Evolutionary conservation across 2,888 invertebrate species (phyloP), one percentile per base, ranked within the genome.

Genomic region (Ischnus inquisitorius): DNA sequence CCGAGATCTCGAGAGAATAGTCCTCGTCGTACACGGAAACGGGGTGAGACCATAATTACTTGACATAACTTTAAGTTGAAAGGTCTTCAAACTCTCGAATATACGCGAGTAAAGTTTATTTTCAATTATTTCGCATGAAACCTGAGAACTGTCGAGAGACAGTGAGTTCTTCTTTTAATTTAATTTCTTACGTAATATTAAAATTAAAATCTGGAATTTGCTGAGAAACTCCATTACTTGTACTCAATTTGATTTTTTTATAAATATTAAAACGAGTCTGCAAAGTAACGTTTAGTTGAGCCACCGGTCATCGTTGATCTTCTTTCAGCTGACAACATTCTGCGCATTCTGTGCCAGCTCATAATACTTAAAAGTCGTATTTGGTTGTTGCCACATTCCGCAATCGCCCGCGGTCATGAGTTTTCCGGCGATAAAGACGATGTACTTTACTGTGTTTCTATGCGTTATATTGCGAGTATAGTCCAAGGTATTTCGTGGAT

Each of bases 401-500:
- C 46, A 28, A 48, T 46, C 19, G 74, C 22, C n/a, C 12, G 48
- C 46, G 62, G 62, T 74, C 19, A 74, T 43, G 34, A 74, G n/a
- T 57, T 67, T 67, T 14, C 34, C 10, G 12, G 16, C 19, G 41
- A 64, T 14, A 6, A 14, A 34, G 12, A 16, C 6, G 5, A 19
- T 72, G 54, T 5, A 51, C 22, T 39, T 60, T 22, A 10, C 39
- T 46, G 41, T n/a, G 57, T 16, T n/a, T 22, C 41, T 41, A 6
- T 43, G 41, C 28, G 12, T 3, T 19, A 60, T 28, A 22, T 12
- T 6, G 43, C 43, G 12, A n/a, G 14, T 19, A 34, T 39, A 16
- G n/a, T 10, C n/a, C 14, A 48, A 64, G 48, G 22, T 65, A 72
- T 64, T 34, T 64, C 54, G 72, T 46, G 51, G 48, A 64, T 43